These are phyloP conservation scores for Elachura formosa DNA, from an alignment of 2,113 vertebrate species.

Conservation along the genomic window DNA sequence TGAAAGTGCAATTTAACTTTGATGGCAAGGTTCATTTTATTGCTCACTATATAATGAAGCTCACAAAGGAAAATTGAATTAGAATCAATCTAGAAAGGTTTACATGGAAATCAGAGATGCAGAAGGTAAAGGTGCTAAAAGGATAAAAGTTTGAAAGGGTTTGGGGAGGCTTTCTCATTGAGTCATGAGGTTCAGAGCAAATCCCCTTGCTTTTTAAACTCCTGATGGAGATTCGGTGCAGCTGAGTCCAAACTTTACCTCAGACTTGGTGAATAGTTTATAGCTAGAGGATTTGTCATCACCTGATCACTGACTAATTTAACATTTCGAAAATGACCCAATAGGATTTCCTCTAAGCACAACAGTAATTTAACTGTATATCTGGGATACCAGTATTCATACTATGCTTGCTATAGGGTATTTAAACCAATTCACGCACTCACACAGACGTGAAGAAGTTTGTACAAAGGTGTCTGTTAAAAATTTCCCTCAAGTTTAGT, in stretches of 20 bases:
- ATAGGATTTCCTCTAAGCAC: background rate
- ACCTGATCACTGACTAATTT: background rate
- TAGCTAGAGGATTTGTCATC: background rate
- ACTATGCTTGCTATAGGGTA: too few species aligned
- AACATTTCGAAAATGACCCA: background rate
- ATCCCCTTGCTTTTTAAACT: background rate
- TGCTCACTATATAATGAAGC: background rate
- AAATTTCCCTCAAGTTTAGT: background rate
- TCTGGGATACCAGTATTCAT: background rate
- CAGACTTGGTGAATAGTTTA: background rate
- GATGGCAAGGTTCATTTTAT: background rate
- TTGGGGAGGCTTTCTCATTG: background rate
- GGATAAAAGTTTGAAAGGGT: background rate
- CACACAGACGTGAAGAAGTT: background rate
- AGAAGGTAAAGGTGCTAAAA: background rate
- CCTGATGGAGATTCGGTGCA: background rate
- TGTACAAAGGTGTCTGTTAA: background rate
- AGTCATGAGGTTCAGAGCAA: background rate
- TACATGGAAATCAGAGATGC: fast-evolving
- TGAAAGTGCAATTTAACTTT: background rate
- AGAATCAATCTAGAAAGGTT: background rate
- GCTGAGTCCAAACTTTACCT: background rate
- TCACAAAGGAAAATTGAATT: background rate
- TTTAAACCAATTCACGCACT: background rate
- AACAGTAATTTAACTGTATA: background rate